Conservation (phyloP, 2,113 vertebrate genomes). For the Macrotis lagotis region DNA sequence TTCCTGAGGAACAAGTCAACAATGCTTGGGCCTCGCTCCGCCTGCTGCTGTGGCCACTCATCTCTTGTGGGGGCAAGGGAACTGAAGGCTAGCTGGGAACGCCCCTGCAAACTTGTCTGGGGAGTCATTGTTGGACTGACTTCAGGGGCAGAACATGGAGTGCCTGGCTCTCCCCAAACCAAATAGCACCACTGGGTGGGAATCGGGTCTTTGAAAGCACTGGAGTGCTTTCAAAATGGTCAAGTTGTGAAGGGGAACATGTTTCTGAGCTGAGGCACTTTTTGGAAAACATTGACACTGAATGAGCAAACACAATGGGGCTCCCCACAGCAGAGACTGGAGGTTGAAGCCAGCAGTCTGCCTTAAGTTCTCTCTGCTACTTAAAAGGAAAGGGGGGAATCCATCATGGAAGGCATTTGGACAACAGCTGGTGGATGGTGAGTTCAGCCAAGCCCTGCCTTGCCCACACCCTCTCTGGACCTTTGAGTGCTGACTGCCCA, state of each 20-base stretch:
- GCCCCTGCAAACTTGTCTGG: neutral
- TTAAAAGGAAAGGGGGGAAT: constrained; percentile 11
- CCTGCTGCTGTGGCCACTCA: neutral
- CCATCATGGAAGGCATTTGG: neutral
- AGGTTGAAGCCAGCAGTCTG: neutral
- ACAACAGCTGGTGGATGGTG: neutral
- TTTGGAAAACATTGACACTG: constrained; percentile 22
- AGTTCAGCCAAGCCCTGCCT: neutral
- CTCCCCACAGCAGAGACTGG: neutral
- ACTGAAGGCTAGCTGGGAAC: neutral
- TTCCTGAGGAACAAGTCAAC: neutral
- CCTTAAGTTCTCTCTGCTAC: neutral
- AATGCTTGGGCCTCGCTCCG: neutral
- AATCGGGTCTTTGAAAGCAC: constrained; percentile 18
- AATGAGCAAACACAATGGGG: constrained; percentile 71
- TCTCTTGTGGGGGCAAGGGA: neutral
- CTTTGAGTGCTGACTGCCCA: neutral
- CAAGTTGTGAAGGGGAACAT: constrained; percentile 18
- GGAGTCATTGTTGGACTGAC: neutral
- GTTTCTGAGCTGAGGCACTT: constrained; percentile 43
- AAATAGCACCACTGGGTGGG: neutral
- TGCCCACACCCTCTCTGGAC: neutral
- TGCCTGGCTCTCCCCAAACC: neutral
- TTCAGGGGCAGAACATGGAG: neutral
- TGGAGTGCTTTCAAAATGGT: constrained; percentile 24